Conservation (phyloP, 2,113 vertebrate species). For the Bufo bufo region DNA sequence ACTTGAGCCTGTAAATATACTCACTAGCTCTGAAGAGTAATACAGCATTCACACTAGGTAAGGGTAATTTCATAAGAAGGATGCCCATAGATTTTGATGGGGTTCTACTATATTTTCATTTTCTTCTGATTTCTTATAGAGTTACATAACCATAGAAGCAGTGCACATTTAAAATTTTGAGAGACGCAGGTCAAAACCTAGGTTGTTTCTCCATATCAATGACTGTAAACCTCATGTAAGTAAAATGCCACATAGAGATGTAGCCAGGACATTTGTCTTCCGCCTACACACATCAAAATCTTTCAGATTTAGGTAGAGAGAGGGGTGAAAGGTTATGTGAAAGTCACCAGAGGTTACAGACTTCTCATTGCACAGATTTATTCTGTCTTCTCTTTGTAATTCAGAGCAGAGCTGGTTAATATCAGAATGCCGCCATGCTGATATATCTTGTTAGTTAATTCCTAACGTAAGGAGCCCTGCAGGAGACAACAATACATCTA, state of each 20-base stretch:
- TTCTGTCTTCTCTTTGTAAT: slow-evolving; percentile 49
- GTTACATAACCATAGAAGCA: no score
- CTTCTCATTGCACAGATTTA: slow-evolving; percentile 14
- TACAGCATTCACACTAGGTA: no score
- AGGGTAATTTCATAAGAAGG: no score
- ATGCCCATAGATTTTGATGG: no score
- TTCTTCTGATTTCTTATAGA: no score
- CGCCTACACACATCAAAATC: slow-evolving; percentile 39
- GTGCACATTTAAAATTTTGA: no score
- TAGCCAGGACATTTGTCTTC: slow-evolving; percentile 16
- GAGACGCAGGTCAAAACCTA: not conserved
- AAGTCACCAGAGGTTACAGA: slow-evolving; percentile 48
- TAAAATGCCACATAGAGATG: not conserved
- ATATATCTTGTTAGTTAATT: slow-evolving; percentile 48
- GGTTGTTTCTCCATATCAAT: not conserved
- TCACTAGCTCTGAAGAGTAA: no score
- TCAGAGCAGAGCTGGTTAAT: slow-evolving; percentile 52
- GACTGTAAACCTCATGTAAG: not conserved
- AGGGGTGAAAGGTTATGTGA: slow-evolving; percentile 43
- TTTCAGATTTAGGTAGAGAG: slow-evolving; percentile 22
- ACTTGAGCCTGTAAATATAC: no score
- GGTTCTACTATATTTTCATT: no score
- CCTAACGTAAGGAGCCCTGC: slow-evolving; percentile 47
- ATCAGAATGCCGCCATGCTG: slow-evolving; percentile 48
- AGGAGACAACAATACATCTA: slow-evolving; percentile 33